Evolutionary conservation across 2,113 vertebrate species (phyloP).

Genomic region (Phrynocephalus versicolor): DNA sequence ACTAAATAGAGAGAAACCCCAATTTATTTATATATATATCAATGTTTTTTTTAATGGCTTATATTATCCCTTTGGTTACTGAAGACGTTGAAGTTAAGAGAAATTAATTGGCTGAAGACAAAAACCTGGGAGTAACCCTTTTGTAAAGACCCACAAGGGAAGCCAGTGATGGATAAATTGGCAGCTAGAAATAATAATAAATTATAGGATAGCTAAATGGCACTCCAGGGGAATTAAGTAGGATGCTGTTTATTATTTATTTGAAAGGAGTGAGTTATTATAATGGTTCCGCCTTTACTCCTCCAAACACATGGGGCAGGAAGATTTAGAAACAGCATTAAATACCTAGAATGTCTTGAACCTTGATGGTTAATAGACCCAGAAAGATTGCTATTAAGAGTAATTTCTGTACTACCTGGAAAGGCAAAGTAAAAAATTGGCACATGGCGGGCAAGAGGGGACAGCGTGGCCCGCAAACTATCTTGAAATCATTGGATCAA

Average conservation of each 20-base stretch:
- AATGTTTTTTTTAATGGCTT: conserved; percentile 7
- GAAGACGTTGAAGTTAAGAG: background rate
- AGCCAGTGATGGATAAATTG: conserved; percentile 9
- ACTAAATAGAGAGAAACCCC: conserved; percentile 2
- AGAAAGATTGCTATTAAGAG: background rate
- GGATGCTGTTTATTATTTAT: conserved; percentile 5
- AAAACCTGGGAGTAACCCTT: background rate
- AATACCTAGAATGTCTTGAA: background rate
- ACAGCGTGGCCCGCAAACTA: background rate
- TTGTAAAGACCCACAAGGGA: background rate
- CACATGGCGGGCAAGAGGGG: background rate
- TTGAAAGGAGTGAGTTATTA: background rate
- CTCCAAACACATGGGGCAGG: background rate
- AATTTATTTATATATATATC: conserved; percentile 12
- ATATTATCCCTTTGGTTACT: background rate
- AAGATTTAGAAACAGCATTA: background rate
- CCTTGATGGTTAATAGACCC: background rate
- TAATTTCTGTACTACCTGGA: too few relatives aligned
- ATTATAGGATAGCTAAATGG: background rate
- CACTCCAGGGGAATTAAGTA: background rate
- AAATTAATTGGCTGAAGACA: conserved; percentile 13
- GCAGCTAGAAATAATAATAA: conserved; percentile 15
- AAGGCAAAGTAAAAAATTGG: background rate
- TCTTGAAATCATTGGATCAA: background rate
- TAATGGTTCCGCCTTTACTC: background rate